Percentiles rank a stretch among this genome's conserved stretches.
These are phyloP conservation scores for Drosophila kanapiae DNA, from an alignment of 1,140 invertebrate genomes.

Conservation along the genomic window DNA sequence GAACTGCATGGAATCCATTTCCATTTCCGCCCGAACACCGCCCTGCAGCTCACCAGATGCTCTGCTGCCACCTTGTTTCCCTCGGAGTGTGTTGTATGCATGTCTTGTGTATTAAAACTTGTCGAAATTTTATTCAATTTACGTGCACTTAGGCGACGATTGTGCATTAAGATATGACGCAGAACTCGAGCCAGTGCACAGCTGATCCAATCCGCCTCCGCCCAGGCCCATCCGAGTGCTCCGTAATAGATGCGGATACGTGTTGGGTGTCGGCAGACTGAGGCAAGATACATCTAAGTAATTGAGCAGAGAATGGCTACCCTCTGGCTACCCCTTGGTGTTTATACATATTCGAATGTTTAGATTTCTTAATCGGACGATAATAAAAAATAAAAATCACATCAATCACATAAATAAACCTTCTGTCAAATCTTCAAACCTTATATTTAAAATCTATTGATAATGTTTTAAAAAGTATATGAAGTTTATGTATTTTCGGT, in stretches of 20 bases:
- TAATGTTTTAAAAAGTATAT: background rate
- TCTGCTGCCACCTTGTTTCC: conserved; percentile 19
- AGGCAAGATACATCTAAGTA: conserved; percentile 21
- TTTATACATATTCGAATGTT: background rate
- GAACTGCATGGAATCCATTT: conserved; percentile 35
- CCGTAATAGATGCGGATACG: conserved; percentile 37
- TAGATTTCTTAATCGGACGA: background rate
- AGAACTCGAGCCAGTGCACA: conserved; percentile 46
- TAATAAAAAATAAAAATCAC: background rate
- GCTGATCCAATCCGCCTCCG: conserved; percentile 32
- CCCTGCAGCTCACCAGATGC: background rate
- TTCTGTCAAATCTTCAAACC: no score
- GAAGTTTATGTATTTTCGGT: background rate
- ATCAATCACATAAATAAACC: background rate
- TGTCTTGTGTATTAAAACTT: conserved; percentile 80
- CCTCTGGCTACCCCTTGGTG: conserved; percentile 3
- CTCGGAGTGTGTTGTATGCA: conserved; percentile 52
- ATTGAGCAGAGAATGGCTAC: conserved; percentile 26
- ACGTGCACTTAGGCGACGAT: conserved; percentile 82
- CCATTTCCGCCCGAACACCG: background rate
- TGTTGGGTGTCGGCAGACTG: conserved; percentile 19
- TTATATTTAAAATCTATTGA: background rate
- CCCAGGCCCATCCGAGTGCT: conserved; percentile 8
- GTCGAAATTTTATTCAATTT: conserved; percentile 83
- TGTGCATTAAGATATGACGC: conserved; percentile 80